Base-by-base conservation (phyloP, 2,113 vertebrate genomes). In the Paralichthys olivaceus region DNA sequence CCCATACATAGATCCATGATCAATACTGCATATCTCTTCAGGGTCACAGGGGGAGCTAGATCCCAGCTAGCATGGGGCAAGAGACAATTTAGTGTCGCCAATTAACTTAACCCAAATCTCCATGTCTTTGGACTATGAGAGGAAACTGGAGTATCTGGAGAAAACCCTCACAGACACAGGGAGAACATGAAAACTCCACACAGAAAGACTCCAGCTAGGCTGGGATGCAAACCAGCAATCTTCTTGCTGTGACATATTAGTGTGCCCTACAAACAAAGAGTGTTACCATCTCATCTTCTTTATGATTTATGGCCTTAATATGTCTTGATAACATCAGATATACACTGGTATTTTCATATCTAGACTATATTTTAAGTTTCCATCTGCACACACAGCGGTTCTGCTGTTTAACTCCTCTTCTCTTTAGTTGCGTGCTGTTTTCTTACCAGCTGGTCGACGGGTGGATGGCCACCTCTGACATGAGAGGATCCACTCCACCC, bases 371-470 rank as follows among this genome's bases (percentile, higher is more conserved):
- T 40, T 6, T 49, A 45, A 15, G 23, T 60, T 40, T 80, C 19
- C 61, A 67, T 45, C 62, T 19, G 13, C 19, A 28, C 49, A 26
- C 13, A 11, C 19, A 55, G 25, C 40, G 54, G 13, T n/a, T n/a
- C 3, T 40, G 22, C 40, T 43, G 65, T 25, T 45, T 14, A 53
- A 12, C 9, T 1, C 7, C 11, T 53, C 8, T 28, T 55, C 47
- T 78, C 9, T 2, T 5, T 25, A 58, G 4, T 23, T 13, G 4
- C 57, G 34, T 45, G 57, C 72, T 62, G 26, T 40, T n/a, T 66
- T 17, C 76, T 86, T 59, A 68, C 76, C 59, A 72, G 32, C 76
- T 82, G 79, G 60, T 43, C 66, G 81, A 51, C 74, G 83, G 86
- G 77, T 84, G 76, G 58, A 74, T 43, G 75, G 57, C 25, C 71